Evolutionary conservation across 1,140 invertebrate genomes (phyloP).

Genomic region (Luehdorfia chinensis): DNA sequence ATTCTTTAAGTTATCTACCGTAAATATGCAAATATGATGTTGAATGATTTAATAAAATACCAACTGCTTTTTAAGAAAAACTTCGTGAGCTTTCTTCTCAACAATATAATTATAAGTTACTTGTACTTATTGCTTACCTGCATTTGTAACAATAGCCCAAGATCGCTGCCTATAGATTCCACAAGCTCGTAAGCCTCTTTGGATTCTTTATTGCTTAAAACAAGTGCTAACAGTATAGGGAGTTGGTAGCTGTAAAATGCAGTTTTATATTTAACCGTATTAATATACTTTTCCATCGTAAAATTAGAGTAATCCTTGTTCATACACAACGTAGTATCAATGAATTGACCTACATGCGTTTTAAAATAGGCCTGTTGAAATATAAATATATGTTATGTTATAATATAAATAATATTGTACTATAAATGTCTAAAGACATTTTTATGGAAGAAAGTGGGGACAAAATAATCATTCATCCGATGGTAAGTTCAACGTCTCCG

Average conservation of each 20-base stretch:
- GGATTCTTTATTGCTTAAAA: neutral
- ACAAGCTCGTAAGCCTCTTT: neutral
- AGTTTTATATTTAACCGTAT: neutral
- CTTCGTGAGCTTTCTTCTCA: too few species aligned
- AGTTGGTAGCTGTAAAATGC: constrained; percentile 5
- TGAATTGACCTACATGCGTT: constrained; percentile 6
- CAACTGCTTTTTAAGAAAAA: too few species aligned
- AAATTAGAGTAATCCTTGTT: neutral
- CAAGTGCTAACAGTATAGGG: neutral
- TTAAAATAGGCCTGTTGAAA: constrained; percentile 1
- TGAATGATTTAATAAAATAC: too few species aligned
- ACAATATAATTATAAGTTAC: too few species aligned
- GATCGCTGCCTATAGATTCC: constrained; percentile 4
- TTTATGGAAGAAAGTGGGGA: too few species aligned
- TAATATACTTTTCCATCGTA: constrained; percentile 2
- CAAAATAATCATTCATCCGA: too few species aligned
- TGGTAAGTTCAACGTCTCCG: too few species aligned
- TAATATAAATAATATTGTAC: too few species aligned
- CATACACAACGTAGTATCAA: neutral
- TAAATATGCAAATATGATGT: too few species aligned
- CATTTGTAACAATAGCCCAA: constrained; percentile 5
- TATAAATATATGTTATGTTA: neutral
- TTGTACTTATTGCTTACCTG: neutral
- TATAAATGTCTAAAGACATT: too few species aligned
- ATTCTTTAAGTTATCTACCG: too few species aligned